A percentile compares a stretch with the other conserved stretches of the same genome.
These are phyloP conservation scores for Percopsis omiscomaycus DNA, from an alignment of 2,797 vertebrate genomes.

Conservation along the genomic window DNA sequence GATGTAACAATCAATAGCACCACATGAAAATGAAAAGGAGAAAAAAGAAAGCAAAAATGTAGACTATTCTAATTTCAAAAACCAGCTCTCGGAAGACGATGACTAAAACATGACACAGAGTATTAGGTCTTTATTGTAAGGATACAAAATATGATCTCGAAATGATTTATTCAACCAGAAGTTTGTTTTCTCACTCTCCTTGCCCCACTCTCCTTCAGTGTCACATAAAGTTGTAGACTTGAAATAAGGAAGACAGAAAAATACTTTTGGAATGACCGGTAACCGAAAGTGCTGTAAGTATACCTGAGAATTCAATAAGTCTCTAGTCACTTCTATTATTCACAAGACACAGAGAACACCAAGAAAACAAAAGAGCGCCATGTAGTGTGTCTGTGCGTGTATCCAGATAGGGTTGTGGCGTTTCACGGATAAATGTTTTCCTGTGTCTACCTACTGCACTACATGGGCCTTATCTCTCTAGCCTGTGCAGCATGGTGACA, in stretches of 20 bases:
- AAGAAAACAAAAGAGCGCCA: conserved; percentile 57
- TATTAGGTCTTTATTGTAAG: conserved; percentile 1
- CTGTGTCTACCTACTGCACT: not conserved
- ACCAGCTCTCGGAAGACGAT: not conserved
- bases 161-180: conserved; percentile 32
- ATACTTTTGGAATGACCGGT: conserved; percentile 35
- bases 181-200: conserved; percentile 9
- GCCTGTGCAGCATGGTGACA: conserved; percentile 21
- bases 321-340: conserved; percentile 72
- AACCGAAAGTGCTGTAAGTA: conserved; percentile 65
- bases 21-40: not conserved
- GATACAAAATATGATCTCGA: conserved; percentile 9
- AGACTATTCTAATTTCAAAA: not conserved
- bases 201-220: not conserved
- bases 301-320: conserved; percentile 68
- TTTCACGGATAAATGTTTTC: not conserved
- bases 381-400: conserved; percentile 31
- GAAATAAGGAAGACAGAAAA: conserved; percentile 36
- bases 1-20: too few relatives aligned
- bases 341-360: conserved; percentile 59
- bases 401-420: not conserved
- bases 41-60: not conserved
- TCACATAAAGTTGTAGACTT: conserved; percentile 27
- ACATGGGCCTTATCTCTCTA: conserved; percentile 28
- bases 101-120: not conserved